Conservation (phyloP, 2,888 invertebrate species). For the Dilophus febrilis region DNA sequence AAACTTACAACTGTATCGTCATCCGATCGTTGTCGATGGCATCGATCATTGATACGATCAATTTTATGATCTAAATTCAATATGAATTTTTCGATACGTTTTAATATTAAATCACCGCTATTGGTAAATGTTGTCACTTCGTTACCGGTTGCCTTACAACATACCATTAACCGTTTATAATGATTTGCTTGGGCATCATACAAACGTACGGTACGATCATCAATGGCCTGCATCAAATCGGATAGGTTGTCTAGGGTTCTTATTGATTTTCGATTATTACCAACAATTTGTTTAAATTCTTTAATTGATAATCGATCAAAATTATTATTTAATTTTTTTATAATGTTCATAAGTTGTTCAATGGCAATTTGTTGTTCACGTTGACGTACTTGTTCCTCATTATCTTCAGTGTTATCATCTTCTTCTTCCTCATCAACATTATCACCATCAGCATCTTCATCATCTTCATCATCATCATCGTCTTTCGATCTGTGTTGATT, state of each 20-base stretch:
- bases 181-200: constrained; percentile 15
- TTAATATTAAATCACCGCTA: constrained; percentile 22
- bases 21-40: no score
- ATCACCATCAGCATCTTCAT: no score
- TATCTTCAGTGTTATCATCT: no score
- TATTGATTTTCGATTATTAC: constrained; percentile 18
- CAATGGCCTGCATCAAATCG: constrained; percentile 17
- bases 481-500: no score
- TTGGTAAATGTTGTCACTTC: constrained; percentile 22
- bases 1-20: no score
- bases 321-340: no score
- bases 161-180: constrained; percentile 14
- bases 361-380: no score
- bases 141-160: constrained; percentile 19
- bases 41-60: constrained; percentile 3
- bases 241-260: constrained; percentile 22
- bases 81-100: constrained; percentile 20
- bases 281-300: constrained; percentile 16
- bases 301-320: constrained; percentile 13
- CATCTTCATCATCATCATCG: no score
- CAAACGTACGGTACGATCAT: constrained; percentile 19
- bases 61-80: constrained; percentile 16
- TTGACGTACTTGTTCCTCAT: no score
- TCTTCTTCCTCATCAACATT: no score
- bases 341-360: no score